A percentile compares a stretch with the other conserved stretches of the same genome.
These are phyloP conservation scores for Hemibates koningsi DNA, from an alignment of 2,113 vertebrate genomes.

Conservation along the genomic window DNA sequence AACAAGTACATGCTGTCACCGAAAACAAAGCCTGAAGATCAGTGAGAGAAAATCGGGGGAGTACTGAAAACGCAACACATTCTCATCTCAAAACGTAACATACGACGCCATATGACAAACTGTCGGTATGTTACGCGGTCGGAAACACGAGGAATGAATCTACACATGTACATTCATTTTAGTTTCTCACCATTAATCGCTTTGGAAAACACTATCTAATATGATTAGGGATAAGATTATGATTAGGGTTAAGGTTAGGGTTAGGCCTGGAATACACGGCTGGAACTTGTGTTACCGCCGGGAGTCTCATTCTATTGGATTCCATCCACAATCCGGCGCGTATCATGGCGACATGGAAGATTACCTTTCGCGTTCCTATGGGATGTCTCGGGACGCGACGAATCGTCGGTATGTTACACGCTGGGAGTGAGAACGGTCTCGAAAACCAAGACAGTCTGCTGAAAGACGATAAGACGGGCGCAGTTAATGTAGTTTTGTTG, in stretches of 20 bases:
- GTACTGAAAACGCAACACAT: not conserved
- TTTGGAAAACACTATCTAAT: not conserved
- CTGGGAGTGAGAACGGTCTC: not conserved
- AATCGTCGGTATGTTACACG: not conserved
- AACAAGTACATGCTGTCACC: not conserved
- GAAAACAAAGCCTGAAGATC: not conserved
- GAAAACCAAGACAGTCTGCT: not conserved
- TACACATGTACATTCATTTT: not conserved
- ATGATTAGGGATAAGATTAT: not conserved
- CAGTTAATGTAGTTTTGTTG: not conserved
- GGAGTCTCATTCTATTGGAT: not conserved
- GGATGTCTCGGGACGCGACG: not conserved
- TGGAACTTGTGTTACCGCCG: not conserved
- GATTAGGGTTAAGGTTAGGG: not conserved
- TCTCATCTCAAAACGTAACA: not conserved
- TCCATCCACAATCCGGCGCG: rapidly evolving
- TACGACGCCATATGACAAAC: rapidly evolving
- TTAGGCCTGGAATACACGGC: not conserved
- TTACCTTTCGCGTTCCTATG: rapidly evolving
- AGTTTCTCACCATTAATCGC: not conserved
- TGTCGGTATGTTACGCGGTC: rapidly evolving
- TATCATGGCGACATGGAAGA: not conserved
- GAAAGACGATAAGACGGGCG: not conserved
- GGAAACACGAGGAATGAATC: rapidly evolving
- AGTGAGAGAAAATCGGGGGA: not conserved